Evolutionary conservation across 2,113 vertebrate species (phyloP), one percentile per base, ranked within the genome.

Genomic region (Platycercus adscitus): DNA sequence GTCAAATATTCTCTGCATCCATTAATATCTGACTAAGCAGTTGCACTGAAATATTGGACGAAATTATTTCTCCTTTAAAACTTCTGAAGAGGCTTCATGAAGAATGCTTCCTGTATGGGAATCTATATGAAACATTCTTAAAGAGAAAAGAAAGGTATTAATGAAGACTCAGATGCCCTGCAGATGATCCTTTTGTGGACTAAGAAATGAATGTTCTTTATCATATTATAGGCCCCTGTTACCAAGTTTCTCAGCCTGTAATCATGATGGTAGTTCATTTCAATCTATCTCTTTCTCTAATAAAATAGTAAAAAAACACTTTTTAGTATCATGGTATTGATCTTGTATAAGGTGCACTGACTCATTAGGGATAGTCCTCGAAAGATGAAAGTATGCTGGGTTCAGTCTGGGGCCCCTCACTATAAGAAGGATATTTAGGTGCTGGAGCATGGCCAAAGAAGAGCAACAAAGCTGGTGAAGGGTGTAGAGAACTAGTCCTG

Each of bases 361-460:
- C 5, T 76, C n/a, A 14, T 11, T 33, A 61, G 10, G 23, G 11
- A 3, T 13, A 84, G 24, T 71, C 37, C 21, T 71, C 14, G n/a
- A 79, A 70, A 26, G 9, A 17, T 23, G 19, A 69, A 81, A 61
- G 18, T 26, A 39, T 56, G 13, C 24, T 63, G 23, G 7, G 55
- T 10, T 49, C 13, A 17, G 11, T 47, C 56, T 28, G 35, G 18
- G 16, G 10, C 4, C 4, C 20, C 16, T 50, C 24, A 41, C 6
- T 9, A 8, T 0, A 1, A 44, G 26, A 66, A 13, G 50, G 37
- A 47, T 10, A 0, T 0, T 5, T 52, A 86, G 9, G 10, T 7
- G 15, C 35, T 86, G 52, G 18, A 50, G 25, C 0, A 0, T 3
- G 15, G 39, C 39, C 41, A 72, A 11, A 28, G 56, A 8, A 49